Conservation (phyloP, 2,888 invertebrate species). For the Galeopsomyia nigrocyanea region DNA sequence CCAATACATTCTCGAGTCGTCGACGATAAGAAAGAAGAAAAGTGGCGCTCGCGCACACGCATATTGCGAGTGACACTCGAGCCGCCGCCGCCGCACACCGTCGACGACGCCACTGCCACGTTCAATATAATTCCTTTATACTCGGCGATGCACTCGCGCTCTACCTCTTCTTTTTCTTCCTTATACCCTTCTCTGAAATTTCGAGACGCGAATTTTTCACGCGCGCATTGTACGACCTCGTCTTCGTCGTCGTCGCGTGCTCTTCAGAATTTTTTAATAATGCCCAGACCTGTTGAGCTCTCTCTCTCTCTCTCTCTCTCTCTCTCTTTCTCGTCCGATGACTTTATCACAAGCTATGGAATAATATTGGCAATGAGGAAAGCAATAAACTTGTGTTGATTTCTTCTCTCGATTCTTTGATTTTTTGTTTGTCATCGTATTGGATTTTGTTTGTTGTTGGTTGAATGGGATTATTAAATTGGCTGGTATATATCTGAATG, state of each 20-base stretch:
- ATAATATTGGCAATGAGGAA: too few relatives aligned
- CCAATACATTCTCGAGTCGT: slow-evolving; percentile 1
- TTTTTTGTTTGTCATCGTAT: too few relatives aligned
- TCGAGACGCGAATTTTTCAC: slow-evolving; percentile 17
- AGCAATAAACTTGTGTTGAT: too few relatives aligned
- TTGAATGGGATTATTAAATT: not conserved
- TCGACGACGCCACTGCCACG: not conserved
- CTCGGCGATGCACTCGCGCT: slow-evolving; percentile 13
- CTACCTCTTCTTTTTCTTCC: slow-evolving; percentile 14
- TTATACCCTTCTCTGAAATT: slow-evolving; percentile 5
- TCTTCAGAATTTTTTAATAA: slow-evolving; percentile 43
- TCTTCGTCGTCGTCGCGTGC: not conserved
- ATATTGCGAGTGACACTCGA: slow-evolving; percentile 35
- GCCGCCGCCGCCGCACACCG: too few relatives aligned
- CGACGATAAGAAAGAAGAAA: slow-evolving; percentile 21
- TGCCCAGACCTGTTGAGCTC: slow-evolving; percentile 38
- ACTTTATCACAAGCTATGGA: not conserved
- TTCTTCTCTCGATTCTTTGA: too few relatives aligned
- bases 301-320: too few relatives aligned
- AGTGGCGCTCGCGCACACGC: not conserved
- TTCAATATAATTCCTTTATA: slow-evolving; percentile 38
- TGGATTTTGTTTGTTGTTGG: too few relatives aligned
- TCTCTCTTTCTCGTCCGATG: slow-evolving; percentile 9
- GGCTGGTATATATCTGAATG: not conserved
- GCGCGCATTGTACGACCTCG: slow-evolving; percentile 18